A percentile compares a stretch with the other conserved stretches of the same genome.
These are phyloP conservation scores for Hemibagrus guttatus DNA, from an alignment of 2,797 vertebrate species.

Conservation along the genomic window DNA sequence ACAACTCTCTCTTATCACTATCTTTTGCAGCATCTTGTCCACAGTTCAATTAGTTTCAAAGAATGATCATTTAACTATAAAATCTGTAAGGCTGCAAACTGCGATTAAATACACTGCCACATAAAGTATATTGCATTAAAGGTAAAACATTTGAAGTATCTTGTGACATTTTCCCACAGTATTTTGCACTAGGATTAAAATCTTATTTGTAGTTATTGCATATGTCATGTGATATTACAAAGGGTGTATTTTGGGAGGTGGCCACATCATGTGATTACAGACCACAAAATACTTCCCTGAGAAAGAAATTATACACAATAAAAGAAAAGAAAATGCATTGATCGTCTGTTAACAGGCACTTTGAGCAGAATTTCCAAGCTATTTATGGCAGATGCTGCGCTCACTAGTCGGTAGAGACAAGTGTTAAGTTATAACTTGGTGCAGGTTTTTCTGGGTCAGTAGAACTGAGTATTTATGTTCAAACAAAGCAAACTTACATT, in stretches of 20 bases:
- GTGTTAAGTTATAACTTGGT: not conserved
- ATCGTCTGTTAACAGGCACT: not conserved
- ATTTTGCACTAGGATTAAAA: not conserved
- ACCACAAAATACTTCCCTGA: not conserved
- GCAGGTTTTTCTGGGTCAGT: not conserved
- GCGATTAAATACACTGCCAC: not conserved
- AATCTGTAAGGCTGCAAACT: not conserved
- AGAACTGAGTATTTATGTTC: not conserved
- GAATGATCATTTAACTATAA: not conserved
- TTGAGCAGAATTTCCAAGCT: not conserved
- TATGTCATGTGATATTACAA: not conserved
- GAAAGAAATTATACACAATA: not conserved
- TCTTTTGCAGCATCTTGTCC: not conserved
- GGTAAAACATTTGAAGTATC: not conserved
- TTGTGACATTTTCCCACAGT: not conserved
- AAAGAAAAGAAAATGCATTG: not conserved
- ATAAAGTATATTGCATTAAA: not conserved
- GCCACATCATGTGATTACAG: not conserved
- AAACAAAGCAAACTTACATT: not conserved
- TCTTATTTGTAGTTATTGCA: not conserved
- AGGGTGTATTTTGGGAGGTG: not conserved
- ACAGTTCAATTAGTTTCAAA: not conserved
- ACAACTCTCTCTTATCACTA: too few relatives aligned
- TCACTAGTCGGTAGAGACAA: not conserved
- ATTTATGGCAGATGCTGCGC: not conserved